Conservation (phyloP, 1,140 invertebrate species). For the Trichonephila clavipes region DNA sequence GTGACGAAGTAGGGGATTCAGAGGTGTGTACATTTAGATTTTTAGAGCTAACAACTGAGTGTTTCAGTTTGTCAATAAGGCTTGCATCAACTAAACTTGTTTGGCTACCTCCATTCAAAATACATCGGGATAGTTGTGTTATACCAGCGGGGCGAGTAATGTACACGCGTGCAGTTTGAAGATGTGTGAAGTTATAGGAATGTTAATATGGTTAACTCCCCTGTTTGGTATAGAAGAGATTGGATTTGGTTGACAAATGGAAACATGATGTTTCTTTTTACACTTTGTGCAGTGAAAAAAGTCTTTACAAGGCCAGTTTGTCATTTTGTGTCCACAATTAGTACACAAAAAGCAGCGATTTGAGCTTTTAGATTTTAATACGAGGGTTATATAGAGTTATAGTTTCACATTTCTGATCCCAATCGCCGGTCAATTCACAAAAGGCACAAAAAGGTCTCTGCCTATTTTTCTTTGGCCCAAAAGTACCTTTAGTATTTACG, state of each 20-base stretch:
- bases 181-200: slow-evolving; percentile 33
- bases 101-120: no score
- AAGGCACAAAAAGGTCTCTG: slow-evolving; percentile 50
- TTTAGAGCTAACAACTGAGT: neutral
- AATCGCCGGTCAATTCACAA: slow-evolving; percentile 54
- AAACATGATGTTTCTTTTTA: slow-evolving; percentile 62
- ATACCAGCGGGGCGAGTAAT: slow-evolving; percentile 45
- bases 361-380: slow-evolving; percentile 57
- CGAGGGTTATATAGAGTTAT: slow-evolving; percentile 36
- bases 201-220: slow-evolving; percentile 7
- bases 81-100: no score
- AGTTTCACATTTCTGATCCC: slow-evolving; percentile 53
- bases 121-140: slow-evolving; percentile 44
- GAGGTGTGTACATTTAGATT: slow-evolving; percentile 7
- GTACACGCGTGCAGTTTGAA: slow-evolving; percentile 64
- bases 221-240: neutral
- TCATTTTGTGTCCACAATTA: slow-evolving; percentile 31
- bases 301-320: slow-evolving; percentile 53
- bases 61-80: no score
- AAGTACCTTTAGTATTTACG: neutral
- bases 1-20: slow-evolving; percentile 59
- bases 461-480: neutral
- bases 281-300: slow-evolving; percentile 32
- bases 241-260: no score
- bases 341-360: slow-evolving; percentile 55